Percentiles rank a stretch among this genome's conserved stretches.
Conservation (phyloP, 2,888 invertebrate species). For the Amiota minor region DNA sequence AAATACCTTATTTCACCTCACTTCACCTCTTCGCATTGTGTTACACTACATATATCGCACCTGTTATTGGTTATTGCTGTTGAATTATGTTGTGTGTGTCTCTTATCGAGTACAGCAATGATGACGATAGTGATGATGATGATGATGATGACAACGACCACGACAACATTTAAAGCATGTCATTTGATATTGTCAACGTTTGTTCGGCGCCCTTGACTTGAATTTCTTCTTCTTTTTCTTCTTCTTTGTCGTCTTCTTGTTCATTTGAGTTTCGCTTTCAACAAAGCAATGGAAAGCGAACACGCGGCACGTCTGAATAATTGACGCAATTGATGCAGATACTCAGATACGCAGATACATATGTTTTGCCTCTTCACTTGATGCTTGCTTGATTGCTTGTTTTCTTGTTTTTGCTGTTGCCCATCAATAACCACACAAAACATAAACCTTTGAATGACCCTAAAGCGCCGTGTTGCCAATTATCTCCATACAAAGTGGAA, state of each 20-base stretch:
- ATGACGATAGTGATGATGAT: no score
- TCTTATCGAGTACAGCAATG: no score
- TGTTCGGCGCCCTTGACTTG: constrained; percentile 23
- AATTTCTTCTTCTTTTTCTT: constrained; percentile 17
- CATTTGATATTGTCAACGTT: constrained; percentile 21
- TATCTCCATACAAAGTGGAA: no score
- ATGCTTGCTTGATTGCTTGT: not conserved
- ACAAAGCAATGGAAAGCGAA: not conserved
- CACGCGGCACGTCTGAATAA: not conserved
- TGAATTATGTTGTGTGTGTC: no score
- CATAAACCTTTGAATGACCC: no score
- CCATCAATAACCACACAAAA: not conserved
- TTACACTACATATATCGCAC: no score
- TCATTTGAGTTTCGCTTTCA: not conserved
- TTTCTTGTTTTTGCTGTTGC: not conserved
- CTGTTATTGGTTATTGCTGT: no score
- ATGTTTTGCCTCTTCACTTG: constrained; percentile 8
- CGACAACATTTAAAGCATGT: constrained; percentile 7
- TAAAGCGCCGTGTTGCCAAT: no score
- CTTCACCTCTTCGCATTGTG: no score
- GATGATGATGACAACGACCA: no score
- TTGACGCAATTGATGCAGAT: not conserved
- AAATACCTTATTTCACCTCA: no score
- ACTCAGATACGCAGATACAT: constrained; percentile 7
- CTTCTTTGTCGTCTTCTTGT: not conserved